Evolutionary conservation across 1,140 invertebrate genomes (phyloP), one percentile per base, ranked within the genome.

Genomic region (Micrasema minimum): DNA sequence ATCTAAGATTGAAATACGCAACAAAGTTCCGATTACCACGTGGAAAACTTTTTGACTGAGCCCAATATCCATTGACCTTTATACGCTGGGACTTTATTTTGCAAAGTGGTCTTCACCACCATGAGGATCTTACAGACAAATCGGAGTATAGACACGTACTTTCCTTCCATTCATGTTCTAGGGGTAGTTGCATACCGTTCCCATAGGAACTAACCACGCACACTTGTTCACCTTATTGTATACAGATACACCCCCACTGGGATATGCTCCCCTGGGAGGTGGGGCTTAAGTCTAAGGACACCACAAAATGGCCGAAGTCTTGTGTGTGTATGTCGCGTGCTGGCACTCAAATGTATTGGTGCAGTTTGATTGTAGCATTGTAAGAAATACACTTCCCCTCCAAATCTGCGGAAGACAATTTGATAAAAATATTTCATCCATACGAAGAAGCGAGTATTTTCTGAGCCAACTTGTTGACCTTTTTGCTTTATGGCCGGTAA

Each of bases 211-310:
- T 61, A 53, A 14, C 65, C 66, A 69, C 73, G 66, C 69, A 71
- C 41, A 74, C 73, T 20, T 41, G 20, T 41, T 23, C 53, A 62
- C 41, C n/a, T 51, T 16, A 12, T 10, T 61, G 9, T 59, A 14
- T 66, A 69, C 53, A 26, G 53, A 71, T 59, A 59, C 51, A 48
- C 66, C 43, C 45, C 53, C 41, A 69, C 66, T 3, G 41, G 50
- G 38, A 53, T 11, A 64, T 7, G 48, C 16, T 84, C 82, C 80
- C 82, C 69, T 22, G 82, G 82, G 83, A 83, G 82, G 82, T 77
- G 81, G 82, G 78, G 82, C 80, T 78, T 81, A 77, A 79, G 80
- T 82, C 80, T 82, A 77, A 77, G 79, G 78, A 81, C 76, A 76
- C 74, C 74, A 66, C 74, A 74, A 80, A 80, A 81, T 80, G 80